phyloP scores from a whole-genome alignment of 2,113 vertebrate species.

The Lanius ludovicianus region DNA sequence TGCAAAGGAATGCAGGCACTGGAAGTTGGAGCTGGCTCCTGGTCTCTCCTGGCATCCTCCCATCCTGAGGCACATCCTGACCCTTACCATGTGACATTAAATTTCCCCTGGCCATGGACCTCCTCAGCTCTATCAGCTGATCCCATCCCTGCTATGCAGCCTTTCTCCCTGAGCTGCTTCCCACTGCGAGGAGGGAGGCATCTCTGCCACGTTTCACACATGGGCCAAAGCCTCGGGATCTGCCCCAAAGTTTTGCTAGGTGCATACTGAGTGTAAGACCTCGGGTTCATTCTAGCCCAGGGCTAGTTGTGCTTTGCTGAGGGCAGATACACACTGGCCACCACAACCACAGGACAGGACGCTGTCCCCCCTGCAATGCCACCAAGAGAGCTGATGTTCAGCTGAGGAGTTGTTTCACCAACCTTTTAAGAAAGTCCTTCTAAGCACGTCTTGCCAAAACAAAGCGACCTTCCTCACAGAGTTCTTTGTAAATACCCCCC shows the following conservation, averaged over 20 bases:
- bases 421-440: not conserved
- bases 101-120: not conserved
- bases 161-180: not conserved
- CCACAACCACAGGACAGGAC: not conserved
- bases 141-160: not conserved
- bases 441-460: not conserved
- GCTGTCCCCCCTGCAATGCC: not conserved
- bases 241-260: not conserved
- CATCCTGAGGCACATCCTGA: not conserved
- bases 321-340: not conserved
- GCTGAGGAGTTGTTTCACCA: not conserved
- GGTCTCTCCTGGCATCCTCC: not conserved
- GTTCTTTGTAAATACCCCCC: slow-evolving; percentile 21
- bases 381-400: accelerated
- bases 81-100: not conserved
- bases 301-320: not conserved
- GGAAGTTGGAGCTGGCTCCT: not conserved
- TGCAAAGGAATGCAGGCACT: not conserved
- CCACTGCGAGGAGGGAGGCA: not conserved
- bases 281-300: no score
- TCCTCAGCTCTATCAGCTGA: not conserved
- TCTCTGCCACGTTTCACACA: accelerated
- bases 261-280: accelerated
- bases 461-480: not conserved
- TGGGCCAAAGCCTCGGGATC: not conserved